Percentiles rank a stretch among this genome's conserved stretches.
Evolutionary conservation across 2,113 vertebrate species (phyloP).

Genomic region (Alces alces): DNA sequence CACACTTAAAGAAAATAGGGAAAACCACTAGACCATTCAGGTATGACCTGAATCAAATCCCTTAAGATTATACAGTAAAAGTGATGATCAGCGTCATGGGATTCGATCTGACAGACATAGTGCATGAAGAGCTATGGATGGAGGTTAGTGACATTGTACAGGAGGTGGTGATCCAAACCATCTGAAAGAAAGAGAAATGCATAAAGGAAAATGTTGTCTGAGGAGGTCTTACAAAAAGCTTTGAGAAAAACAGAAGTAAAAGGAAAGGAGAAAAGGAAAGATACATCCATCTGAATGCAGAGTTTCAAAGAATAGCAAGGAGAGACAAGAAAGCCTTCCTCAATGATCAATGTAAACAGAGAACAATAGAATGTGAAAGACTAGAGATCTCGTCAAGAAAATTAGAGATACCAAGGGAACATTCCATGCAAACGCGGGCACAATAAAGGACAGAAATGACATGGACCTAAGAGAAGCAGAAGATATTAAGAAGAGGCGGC

Average conservation of each 20-base stretch:
- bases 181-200: background rate
- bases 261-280: background rate
- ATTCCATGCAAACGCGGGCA: background rate
- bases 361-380: background rate
- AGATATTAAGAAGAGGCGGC: background rate
- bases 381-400: background rate
- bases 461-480: background rate
- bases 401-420: background rate
- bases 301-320: background rate
- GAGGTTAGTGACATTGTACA: background rate
- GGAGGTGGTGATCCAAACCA: background rate
- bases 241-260: background rate
- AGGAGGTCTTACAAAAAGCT: background rate
- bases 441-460: background rate
- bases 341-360: background rate
- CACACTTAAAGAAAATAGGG: background rate
- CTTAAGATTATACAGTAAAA: background rate
- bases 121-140: background rate
- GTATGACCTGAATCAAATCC: background rate
- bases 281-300: background rate
- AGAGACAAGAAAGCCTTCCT: background rate
- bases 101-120: background rate
- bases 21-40: background rate
- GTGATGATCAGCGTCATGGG: background rate
- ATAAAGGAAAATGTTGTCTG: background rate